phyloP scores from a whole-genome alignment of 2,113 vertebrate genomes.

The Mobula birostris region DNA sequence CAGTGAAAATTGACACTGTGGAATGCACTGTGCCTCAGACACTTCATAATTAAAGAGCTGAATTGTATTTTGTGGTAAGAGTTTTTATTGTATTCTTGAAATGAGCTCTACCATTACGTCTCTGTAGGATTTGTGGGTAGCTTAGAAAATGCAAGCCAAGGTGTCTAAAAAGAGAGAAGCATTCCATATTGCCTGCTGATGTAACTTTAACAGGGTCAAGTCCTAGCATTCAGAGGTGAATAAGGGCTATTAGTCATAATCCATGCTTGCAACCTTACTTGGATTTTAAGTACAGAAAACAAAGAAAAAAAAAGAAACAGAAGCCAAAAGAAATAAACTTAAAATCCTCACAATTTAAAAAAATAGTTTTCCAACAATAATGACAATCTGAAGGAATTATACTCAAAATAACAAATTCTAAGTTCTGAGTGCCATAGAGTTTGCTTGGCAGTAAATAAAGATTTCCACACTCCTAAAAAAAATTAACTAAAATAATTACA shows the following conservation, averaged over 20 bases:
- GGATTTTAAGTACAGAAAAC: not conserved
- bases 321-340: not conserved
- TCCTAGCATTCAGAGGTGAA: not conserved
- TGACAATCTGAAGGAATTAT: too few relatives aligned
- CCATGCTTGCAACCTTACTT: not conserved
- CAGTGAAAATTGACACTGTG: not conserved
- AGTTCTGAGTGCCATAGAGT: too few relatives aligned
- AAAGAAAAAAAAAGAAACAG: not conserved
- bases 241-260: not conserved
- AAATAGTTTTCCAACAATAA: too few relatives aligned
- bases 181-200: not conserved
- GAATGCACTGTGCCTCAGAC: not conserved
- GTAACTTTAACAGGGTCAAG: not conserved
- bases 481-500: too few relatives aligned
- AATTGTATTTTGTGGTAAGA: not conserved
- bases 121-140: not conserved
- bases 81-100: not conserved
- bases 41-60: not conserved
- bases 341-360: too few relatives aligned
- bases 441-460: too few relatives aligned
- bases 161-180: not conserved
- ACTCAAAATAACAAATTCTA: too few relatives aligned
- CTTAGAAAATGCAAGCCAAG: not conserved
- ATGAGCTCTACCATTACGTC: not conserved
- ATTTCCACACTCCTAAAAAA: too few relatives aligned